phyloP scores from a whole-genome alignment of 1,140 invertebrate species.

The Fopius arisanus region DNA sequence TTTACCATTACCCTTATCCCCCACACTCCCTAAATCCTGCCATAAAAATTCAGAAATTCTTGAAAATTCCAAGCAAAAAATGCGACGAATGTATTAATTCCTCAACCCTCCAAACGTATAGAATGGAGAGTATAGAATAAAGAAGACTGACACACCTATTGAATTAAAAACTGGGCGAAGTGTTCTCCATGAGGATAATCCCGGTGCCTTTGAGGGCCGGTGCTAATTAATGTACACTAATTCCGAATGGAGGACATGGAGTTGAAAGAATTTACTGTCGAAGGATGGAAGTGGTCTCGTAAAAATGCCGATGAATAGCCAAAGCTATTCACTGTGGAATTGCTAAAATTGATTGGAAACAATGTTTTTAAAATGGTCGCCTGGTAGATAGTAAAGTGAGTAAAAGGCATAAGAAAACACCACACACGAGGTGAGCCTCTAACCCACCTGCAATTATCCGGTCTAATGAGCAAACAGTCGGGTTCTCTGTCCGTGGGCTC shows the following conservation, averaged over 20 bases:
- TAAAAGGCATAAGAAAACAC: conserved; percentile 40
- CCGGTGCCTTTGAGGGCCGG: not conserved
- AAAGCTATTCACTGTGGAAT: not conserved
- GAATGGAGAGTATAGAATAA: no score
- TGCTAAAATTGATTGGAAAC: conserved; percentile 15
- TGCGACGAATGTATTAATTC: no score
- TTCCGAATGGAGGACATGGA: not conserved
- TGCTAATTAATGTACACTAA: not conserved
- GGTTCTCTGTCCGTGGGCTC: conserved; percentile 36
- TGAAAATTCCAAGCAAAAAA: no score
- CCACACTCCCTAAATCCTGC: no score
- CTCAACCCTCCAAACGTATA: no score
- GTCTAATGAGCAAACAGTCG: conserved; percentile 63
- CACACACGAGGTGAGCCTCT: conserved; percentile 44
- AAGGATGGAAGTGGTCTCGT: conserved; percentile 25
- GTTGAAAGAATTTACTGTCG: not conserved
- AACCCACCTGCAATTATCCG: conserved; percentile 60
- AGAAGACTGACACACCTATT: no score
- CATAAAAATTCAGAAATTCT: no score
- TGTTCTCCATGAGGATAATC: no score
- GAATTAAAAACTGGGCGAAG: no score
- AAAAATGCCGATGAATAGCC: not conserved
- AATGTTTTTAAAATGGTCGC: not conserved
- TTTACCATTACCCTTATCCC: no score
- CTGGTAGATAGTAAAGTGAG: conserved; percentile 35